Evolutionary conservation across 2,797 vertebrate genomes (phyloP), one percentile per base, ranked within the genome.

Genomic region (Graptemys geographica): DNA sequence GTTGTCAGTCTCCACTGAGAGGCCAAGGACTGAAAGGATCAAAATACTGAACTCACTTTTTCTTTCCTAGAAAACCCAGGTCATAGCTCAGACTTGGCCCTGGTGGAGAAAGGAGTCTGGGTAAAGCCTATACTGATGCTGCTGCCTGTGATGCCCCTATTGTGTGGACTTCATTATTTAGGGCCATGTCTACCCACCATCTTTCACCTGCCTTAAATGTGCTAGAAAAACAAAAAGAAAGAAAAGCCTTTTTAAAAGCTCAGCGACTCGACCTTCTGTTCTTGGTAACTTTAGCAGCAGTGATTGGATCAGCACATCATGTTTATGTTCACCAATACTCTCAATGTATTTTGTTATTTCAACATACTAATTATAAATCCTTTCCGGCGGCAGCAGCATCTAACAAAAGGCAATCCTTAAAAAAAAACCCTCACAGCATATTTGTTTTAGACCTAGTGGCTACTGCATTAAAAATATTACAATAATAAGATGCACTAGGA

Each of bases 341-440:
- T 72, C 78, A 83, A 10, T 95, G 33, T 53, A 16, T 86, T 92
- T 88, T 89, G 94, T 79, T 92, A 83, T 28, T 10, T 44, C 93
- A 83, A 89, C n/a, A 90, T 95, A 52, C 28, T 83, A 92, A 89
- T 83, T 96, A 52, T 90, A 93, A 92, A 83, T 93, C 65, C 28
- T 93, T 88, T 53, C 79, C 90, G 79, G 53, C 69, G 21, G 51
- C 51, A 87, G 55, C 78, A 83, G 21, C 49, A 81, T 90, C 84
- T 92, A 95, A 91, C 8, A 65, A 83, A 65, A 90, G 59, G 57
- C 95, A 44, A 85, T 5, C 6, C 16, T 84, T 78, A 94, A 94
- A 91, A n/a, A 87, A 83, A 57, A 92, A 88, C 76, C 21, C 65
- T 83, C 86, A 72, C 89, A 93, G 80, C 27, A 37, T 37, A 2